Percentiles rank a stretch among this genome's conserved stretches.
Conservation (phyloP, 2,888 invertebrate genomes). For the Tiliacea aurago region DNA sequence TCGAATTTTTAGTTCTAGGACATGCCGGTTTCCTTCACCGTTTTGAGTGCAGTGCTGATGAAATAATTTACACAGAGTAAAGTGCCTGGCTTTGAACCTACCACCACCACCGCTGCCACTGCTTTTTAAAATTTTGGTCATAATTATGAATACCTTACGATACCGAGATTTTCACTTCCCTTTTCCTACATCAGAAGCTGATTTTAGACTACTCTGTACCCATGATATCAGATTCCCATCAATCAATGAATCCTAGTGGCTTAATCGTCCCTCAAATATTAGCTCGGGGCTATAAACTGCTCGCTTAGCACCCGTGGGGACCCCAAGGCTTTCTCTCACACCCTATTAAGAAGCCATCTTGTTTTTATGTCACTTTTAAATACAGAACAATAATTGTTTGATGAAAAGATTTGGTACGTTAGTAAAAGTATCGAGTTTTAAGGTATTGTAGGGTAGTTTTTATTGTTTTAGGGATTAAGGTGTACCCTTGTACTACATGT, state of each 20-base stretch:
- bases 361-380: constrained; percentile 46
- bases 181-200: background rate
- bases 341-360: constrained; percentile 40
- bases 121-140: too few relatives aligned
- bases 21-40: too few relatives aligned
- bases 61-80: too few relatives aligned
- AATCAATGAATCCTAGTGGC: constrained; percentile 79
- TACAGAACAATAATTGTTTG: constrained; percentile 50
- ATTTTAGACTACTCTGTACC: constrained; percentile 70
- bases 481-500: too few relatives aligned
- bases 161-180: background rate
- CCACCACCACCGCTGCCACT: too few relatives aligned
- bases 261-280: constrained; percentile 89
- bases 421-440: constrained; percentile 44
- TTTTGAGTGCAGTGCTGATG: too few relatives aligned
- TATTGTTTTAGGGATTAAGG: constrained; percentile 5
- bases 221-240: constrained; percentile 81
- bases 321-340: constrained; percentile 46
- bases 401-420: constrained; percentile 30
- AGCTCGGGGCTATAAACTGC: constrained; percentile 78
- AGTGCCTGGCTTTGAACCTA: too few relatives aligned
- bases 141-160: too few relatives aligned
- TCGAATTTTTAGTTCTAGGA: too few relatives aligned
- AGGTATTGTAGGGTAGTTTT: background rate
- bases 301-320: constrained; percentile 78